A percentile compares a stretch with the other conserved stretches of the same genome.
Conservation (phyloP, 2,888 invertebrate species). For the Crocallis elinguaria region DNA sequence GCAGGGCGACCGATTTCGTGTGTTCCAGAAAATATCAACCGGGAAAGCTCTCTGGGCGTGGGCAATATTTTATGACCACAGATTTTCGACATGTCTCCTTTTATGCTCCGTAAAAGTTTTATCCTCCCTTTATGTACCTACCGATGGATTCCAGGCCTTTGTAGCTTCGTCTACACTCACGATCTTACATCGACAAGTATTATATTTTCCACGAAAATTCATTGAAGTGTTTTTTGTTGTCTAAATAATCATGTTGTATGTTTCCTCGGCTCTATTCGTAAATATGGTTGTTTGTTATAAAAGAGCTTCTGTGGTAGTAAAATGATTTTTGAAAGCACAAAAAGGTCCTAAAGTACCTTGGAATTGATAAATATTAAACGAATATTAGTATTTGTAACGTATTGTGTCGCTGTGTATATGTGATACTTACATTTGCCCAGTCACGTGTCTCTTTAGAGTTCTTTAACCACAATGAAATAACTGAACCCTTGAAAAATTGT, state of each 20-base stretch:
- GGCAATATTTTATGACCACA: conserved; percentile 63
- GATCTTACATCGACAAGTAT: conserved; percentile 32
- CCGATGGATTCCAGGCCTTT: conserved; percentile 52
- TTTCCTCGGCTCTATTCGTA: neutral
- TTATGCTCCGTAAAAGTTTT: conserved; percentile 73
- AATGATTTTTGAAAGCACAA: too few relatives aligned
- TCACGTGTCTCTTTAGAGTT: too few relatives aligned
- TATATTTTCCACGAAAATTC: conserved; percentile 11
- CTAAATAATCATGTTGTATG: neutral
- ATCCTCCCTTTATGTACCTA: conserved; percentile 55
- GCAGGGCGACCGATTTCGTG: conserved; percentile 1
- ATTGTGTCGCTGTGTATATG: too few relatives aligned
- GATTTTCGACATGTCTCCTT: conserved; percentile 71
- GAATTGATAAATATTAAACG: too few relatives aligned
- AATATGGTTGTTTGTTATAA: too few relatives aligned
- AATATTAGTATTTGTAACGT: too few relatives aligned
- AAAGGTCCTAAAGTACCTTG: too few relatives aligned
- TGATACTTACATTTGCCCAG: too few relatives aligned
- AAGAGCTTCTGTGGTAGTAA: too few relatives aligned
- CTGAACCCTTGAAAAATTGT: too few relatives aligned
- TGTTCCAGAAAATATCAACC: conserved; percentile 30
- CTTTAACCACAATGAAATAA: too few relatives aligned
- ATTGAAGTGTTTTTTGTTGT: neutral
- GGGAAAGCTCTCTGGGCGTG: conserved; percentile 48
- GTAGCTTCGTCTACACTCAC: conserved; percentile 46